Percentiles rank a stretch among this genome's conserved stretches.
Evolutionary conservation across 2,888 invertebrate genomes (phyloP).

Genomic region (Hydrotaea diabolus): DNA sequence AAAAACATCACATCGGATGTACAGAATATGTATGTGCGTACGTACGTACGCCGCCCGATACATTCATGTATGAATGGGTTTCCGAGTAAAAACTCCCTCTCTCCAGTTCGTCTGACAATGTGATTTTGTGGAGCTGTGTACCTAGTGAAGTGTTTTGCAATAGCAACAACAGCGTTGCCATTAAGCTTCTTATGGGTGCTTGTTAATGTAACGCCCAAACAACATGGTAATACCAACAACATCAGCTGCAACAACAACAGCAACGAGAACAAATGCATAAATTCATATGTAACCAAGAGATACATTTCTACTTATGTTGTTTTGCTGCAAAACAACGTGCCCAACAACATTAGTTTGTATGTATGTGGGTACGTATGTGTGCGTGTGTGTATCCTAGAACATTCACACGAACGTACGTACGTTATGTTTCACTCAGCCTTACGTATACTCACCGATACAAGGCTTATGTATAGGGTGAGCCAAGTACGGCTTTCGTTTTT

Average conservation of each 20-base stretch:
- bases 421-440: too few species aligned
- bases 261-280: constrained; percentile 37
- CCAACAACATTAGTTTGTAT: constrained; percentile 12
- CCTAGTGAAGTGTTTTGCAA: constrained; percentile 8
- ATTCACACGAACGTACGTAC: too few species aligned
- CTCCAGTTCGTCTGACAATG: too few species aligned
- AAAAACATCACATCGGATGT: neutral
- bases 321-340: constrained; percentile 40
- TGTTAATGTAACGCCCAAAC: constrained; percentile 58
- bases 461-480: too few species aligned
- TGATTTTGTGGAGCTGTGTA: too few species aligned
- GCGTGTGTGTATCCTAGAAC: neutral
- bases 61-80: neutral
- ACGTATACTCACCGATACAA: too few species aligned
- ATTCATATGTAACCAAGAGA: constrained; percentile 43
- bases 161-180: constrained; percentile 42
- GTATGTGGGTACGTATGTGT: neutral
- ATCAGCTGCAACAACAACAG: neutral
- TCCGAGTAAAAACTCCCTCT: too few species aligned
- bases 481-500: too few species aligned
- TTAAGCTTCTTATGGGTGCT: constrained; percentile 58
- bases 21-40: neutral
- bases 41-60: too few species aligned
- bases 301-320: constrained; percentile 49
- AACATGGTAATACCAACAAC: constrained; percentile 37